These are phyloP conservation scores for Apis laboriosa DNA, from an alignment of 1,140 invertebrate genomes.

Conservation along the genomic window DNA sequence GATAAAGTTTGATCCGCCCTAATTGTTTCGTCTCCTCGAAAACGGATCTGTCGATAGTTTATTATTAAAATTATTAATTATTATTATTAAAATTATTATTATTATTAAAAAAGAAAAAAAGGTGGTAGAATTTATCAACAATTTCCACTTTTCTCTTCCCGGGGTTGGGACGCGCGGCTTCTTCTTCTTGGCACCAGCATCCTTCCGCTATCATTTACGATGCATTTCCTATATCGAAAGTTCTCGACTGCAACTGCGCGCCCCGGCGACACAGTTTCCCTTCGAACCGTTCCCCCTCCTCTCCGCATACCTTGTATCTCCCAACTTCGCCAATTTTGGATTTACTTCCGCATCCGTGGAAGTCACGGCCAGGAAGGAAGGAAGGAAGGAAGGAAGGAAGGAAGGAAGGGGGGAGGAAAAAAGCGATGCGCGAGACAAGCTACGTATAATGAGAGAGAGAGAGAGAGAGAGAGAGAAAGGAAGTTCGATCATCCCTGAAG, in stretches of 20 bases:
- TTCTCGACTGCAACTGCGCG: constrained; percentile 18
- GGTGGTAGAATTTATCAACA: no score
- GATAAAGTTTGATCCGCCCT: no score
- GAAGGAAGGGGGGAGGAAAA: constrained; percentile 46
- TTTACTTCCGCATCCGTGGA: constrained; percentile 51
- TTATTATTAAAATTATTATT: no score
- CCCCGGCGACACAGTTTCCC: constrained; percentile 42
- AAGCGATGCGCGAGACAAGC: constrained; percentile 56
- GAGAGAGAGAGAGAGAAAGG: no score
- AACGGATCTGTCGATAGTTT: no score
- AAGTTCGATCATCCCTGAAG: no score
- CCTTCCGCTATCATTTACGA: constrained; percentile 41
- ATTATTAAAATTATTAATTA: no score
- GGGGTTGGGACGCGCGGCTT: not conserved
- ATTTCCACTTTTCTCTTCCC: no score
- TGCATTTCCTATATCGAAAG: constrained; percentile 45
- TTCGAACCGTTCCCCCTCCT: constrained; percentile 20
- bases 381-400: not conserved
- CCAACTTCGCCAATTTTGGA: constrained; percentile 51
- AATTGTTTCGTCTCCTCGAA: no score
- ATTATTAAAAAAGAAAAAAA: no score
- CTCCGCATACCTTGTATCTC: constrained; percentile 37
- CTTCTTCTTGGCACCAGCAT: constrained; percentile 20
- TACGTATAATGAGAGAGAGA: not conserved
- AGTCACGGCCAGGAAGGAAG: no score